Base-by-base conservation (phyloP, 2,888 invertebrate species). In the Platerodrilus igneus region DNA sequence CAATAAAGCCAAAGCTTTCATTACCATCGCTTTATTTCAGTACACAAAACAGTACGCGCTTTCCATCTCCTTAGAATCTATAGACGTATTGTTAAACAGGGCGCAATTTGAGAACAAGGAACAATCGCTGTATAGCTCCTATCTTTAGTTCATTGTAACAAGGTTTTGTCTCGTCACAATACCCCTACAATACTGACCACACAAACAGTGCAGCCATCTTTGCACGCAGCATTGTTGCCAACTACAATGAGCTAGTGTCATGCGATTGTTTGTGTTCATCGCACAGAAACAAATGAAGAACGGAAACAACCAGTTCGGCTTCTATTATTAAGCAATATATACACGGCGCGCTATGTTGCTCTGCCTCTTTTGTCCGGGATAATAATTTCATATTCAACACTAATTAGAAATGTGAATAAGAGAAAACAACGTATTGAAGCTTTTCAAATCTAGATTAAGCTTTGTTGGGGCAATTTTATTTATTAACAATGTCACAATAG, bases 251-350 rank as follows among this genome's bases (percentile, higher is more conserved):
- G 57, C 57, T 55, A 55, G 59, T 60, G 60, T 60, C 59, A 55
- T 59, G 61, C 57, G 55, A 62, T 62, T 62, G 62, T 62, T 60
- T 60, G 60, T 57, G 59, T 57, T 58, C 62, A 60, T 60, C 62
- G 59, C 55, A 57, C 53, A 60, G 59, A 60, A 60, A 60, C 60
- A 59, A 60, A 62, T 60, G 62, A 62, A 62, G 62, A 60, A 62
- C 62, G 62, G 62, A 62, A 62, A 60, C 60, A 58, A 59, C 57
- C 57, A 58, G 59, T 60, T 61, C 59, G 59, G 57, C 58, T 59
- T 51, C 60, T 53, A 61, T 60, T 61, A 60, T 61, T 56, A 57
- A 56, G 57, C 59, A 57, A 58, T 60, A 58, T 47, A 53, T n/a
- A n/a, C n/a, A n/a, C n/a, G n/a, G 51, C 48, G 54, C 44, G 50